phyloP scores from a whole-genome alignment of 2,113 vertebrate genomes.

The Leucosticte australis region DNA sequence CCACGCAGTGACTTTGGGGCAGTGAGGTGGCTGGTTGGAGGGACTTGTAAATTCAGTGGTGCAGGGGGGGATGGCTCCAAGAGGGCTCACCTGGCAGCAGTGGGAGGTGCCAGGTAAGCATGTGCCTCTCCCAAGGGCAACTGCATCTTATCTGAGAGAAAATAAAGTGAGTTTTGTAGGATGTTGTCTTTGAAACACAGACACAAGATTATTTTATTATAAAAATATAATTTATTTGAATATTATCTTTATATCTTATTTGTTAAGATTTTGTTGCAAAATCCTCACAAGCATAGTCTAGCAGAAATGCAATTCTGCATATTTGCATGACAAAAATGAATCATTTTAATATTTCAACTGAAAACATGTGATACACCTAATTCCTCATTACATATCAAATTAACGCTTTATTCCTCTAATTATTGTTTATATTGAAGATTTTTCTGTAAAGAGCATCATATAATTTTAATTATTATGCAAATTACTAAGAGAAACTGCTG shows the following conservation, averaged over 20 bases:
- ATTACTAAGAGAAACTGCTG: neutral
- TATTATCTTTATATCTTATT: neutral
- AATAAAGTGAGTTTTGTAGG: neutral
- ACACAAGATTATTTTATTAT: neutral
- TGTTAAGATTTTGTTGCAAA: neutral
- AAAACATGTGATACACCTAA: neutral
- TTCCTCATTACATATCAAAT: neutral
- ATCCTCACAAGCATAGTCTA: neutral
- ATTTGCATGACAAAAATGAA: neutral
- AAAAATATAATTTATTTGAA: neutral
- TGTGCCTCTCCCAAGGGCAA: neutral
- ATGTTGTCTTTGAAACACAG: neutral
- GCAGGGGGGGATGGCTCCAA: fast-evolving
- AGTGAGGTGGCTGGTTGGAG: neutral
- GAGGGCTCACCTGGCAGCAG: fast-evolving
- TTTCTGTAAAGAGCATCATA: neutral
- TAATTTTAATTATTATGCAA: neutral
- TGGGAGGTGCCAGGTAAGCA: neutral
- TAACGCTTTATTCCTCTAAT: neutral
- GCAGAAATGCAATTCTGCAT: neutral
- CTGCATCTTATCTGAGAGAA: neutral
- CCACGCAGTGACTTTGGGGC: neutral
- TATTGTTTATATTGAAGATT: neutral
- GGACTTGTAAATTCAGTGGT: too few species aligned
- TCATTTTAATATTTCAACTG: neutral